Conservation (phyloP, 64 coral and sea anemone genomes). For the Montipora cactus region DNA sequence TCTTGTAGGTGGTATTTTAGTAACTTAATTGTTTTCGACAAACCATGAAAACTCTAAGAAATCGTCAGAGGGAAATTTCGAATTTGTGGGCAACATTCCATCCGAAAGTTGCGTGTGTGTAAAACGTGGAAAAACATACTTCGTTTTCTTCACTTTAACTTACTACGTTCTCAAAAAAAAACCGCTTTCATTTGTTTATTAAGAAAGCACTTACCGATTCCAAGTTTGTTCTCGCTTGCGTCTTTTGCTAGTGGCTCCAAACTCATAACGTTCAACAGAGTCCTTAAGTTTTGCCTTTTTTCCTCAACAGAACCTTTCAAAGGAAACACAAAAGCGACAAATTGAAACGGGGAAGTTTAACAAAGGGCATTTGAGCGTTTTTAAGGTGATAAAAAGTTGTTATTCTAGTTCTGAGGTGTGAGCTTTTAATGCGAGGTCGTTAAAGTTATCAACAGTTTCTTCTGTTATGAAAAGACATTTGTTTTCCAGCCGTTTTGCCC, state of each 20-base stretch:
- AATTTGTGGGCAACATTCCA: no score
- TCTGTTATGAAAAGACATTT: neutral
- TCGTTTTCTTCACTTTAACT: no score
- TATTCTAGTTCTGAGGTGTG: neutral
- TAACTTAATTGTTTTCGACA: no score
- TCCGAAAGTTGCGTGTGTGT: no score
- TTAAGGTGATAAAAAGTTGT: conserved; percentile 1
- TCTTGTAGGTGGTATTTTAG: no score
- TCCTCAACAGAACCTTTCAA: neutral
- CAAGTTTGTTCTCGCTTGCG: neutral
- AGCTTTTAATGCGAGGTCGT: neutral
- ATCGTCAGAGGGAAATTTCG: no score
- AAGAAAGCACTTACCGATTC: conserved; percentile 7
- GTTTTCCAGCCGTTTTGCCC: neutral
- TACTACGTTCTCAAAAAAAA: no score
- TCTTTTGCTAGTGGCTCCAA: neutral
- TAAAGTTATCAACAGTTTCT: conserved; percentile 4
- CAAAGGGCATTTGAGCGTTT: neutral
- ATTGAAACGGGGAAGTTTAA: neutral
- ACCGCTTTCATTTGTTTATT: neutral
- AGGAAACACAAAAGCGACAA: neutral
- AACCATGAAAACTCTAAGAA: no score
- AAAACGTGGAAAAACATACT: no score
- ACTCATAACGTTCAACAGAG: conserved; percentile 24
- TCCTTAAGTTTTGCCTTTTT: neutral